Evolutionary conservation across 2,888 invertebrate species (phyloP), one percentile per base, ranked within the genome.

Genomic region (Mactromeris polynyma): DNA sequence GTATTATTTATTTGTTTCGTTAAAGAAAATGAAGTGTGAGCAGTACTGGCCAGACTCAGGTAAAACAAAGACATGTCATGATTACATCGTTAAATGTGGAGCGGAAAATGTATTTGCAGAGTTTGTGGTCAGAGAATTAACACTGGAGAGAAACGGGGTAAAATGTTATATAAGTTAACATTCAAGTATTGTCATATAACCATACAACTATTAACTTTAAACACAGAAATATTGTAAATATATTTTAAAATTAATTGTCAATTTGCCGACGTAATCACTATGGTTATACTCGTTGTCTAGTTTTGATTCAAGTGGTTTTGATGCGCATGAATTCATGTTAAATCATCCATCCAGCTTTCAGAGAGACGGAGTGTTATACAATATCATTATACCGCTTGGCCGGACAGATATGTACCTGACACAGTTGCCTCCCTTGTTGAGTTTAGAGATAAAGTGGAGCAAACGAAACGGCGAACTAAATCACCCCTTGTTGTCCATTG

Each of bases 401-500:
- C 82, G 4, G 69, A 82, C 40, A 40, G 58, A 69, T 58, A 58
- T 38, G 82, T 82, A 31, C 64, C 82, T 0, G 14, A 69, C 14
- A 82, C 82, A 26, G 82, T 64, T 19, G 82, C 31, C 21, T 69
- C 69, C 17, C 58, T 82, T 38, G 58, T 69, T 21, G 40, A 82
- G 64, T 82, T 81, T 38, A 81, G 81, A 81, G 81, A 81, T 38
- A 58, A 81, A 38, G 81, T 81, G 19, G 81, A 81, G 38, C 19
- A 81, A 7, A 51, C 6, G 3, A 7, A 81, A 38, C 33, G 36
- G 21, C 14, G 21, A 58, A 36, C n/a, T 21, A 38, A 38, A n/a
- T 54, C 54, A 9, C 81, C 81, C 17, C 58, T 81, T 26, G 36
- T 81, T 11, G 81, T 81, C 11, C 81, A 81, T 58, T 81, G 81